Base-by-base conservation (phyloP, 2,888 invertebrate species). In the Nymphalis c-album region DNA sequence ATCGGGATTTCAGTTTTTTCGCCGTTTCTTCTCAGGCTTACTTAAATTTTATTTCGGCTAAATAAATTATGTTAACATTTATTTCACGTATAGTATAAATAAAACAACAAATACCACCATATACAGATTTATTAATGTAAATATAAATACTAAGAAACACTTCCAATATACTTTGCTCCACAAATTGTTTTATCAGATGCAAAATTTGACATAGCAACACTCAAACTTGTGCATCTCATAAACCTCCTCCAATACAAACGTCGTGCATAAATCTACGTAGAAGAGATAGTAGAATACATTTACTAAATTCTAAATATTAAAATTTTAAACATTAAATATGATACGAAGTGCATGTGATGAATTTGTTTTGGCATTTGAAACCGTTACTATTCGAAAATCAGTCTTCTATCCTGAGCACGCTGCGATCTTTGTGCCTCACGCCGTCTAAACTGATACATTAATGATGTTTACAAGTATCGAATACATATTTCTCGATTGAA, bases 321-420 rank as follows among this genome's bases (percentile, higher is more conserved):
- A 31, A 40, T 17, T 53, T 51, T n/a, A 60, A 67, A 68, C 63
- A 67, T 63, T 69, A 67, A 67, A 74, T 74, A 75, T 73, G 75
- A 79, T 78, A 77, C 74, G 75, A 81, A 76, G 77, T 79, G 78
- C 73, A 76, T 78, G 75, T 73, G 75, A 76, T 77, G 72, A 65
- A 65, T 74, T 63, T 60, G 63, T 68, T 78, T 84, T 87, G 85
- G 84, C 83, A 75, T 79, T 77, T 70, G 69, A 70, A 73, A 75
- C 72, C 74, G 75, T 71, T 68, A 76, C 75, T 80, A 80, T 83
- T 83, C 78, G 79, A 85, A 85, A 88, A 89, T 91, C 91, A 91
- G 91, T 91, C 91, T 91, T 91, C 82, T 81, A 86, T 81, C 80
- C 86, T 88, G 89, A 90, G 90, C 90, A 85, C 88, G 78, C 82